These are phyloP conservation scores for Muntiacus reevesi DNA, from an alignment of 2,113 vertebrate species.

Conservation along the genomic window DNA sequence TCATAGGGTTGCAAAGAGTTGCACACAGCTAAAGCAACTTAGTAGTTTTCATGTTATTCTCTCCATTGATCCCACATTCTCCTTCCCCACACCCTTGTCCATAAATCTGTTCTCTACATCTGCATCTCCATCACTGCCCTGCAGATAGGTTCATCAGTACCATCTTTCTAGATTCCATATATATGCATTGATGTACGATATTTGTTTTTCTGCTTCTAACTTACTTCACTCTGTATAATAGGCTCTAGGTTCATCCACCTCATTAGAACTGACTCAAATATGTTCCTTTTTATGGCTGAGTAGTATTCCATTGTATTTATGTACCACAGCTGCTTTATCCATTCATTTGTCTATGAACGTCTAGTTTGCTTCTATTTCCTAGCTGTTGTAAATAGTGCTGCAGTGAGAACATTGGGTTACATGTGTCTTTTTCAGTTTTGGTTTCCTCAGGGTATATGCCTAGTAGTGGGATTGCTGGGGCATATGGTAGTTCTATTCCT, in stretches of 20 bases:
- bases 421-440: neutral
- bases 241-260: neutral
- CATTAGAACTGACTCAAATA: neutral
- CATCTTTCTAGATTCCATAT: neutral
- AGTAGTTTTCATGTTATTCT: neutral
- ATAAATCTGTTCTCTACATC: neutral
- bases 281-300: neutral
- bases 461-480: neutral
- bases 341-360: neutral
- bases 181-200: neutral
- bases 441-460: neutral
- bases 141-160: neutral
- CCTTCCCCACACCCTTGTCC: neutral
- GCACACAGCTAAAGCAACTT: neutral
- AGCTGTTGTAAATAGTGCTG: neutral
- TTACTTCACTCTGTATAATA: neutral
- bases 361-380: neutral
- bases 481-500: neutral
- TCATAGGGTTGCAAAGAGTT: neutral
- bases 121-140: neutral
- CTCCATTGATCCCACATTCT: neutral
- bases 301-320: neutral
- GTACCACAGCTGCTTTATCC: neutral
- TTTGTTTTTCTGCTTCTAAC: neutral
- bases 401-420: neutral